Evolutionary conservation across 2,797 vertebrate species (phyloP), one percentile per base, ranked within the genome.

Genomic region (Ispidina lecontei): DNA sequence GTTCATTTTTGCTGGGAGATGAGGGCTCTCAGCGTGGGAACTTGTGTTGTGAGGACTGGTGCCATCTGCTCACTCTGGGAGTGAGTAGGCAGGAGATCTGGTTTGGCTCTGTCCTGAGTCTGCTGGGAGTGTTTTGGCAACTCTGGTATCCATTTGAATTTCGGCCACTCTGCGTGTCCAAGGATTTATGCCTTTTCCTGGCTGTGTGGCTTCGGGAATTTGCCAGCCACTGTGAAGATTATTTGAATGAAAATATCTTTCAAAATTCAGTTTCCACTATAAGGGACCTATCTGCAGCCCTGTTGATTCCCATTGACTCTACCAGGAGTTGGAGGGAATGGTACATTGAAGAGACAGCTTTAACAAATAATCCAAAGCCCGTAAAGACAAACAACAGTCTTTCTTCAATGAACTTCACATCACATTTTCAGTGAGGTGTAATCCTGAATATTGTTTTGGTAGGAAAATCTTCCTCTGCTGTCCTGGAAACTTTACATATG

Each of bases 171-270:
- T 56, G 11, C 65, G 52, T 64, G 71, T 91, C 72, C 84, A 68
- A 89, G 59, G 46, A 84, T 77, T 91, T 95, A 84, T 91, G 69
- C 64, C 78, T 91, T 95, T 94, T 91, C 72, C 81, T 95, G 84
- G 78, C 71, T 26, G 7, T 70, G 28, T 54, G 60, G 68, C 60
- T 87, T 93, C 67, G 75, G 84, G 63, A 88, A 81, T 84, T 91
- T 90, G 13, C 37, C 86, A 90, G 58, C 74, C 84, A 84, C 29
- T 2, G 1, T 59, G 70, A 80, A 89, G 69, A 79, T 64, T 37
- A 58, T 77, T 87, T 94, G 82, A 93, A 84, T 74, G 70, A 81
- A 86, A 91, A 78, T 55, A n/a, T 86, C 49, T 67, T 73, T 77
- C 49, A 77, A 46, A 89, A 46, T 58, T 46, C 0, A 0, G 2